phyloP scores from a whole-genome alignment of 2,113 vertebrate species.

The Tychaedon coryphoeus region DNA sequence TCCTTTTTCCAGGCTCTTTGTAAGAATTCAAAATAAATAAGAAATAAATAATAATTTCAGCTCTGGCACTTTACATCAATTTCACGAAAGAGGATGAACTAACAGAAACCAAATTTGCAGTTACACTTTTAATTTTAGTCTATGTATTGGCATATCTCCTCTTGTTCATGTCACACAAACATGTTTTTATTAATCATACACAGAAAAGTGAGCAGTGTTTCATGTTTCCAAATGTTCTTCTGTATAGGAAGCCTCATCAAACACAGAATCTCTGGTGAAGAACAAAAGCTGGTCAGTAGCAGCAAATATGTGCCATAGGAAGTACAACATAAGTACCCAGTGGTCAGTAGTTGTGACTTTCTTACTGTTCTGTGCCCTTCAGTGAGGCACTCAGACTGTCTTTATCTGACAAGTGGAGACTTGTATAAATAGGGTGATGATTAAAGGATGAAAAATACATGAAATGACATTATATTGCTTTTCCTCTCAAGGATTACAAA shows the following conservation, averaged over 20 bases:
- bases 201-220: not conserved
- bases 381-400: not conserved
- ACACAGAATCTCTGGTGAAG: not conserved
- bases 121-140: not conserved
- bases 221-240: not conserved
- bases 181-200: not conserved
- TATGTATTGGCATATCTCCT: not conserved
- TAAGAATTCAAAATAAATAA: not conserved
- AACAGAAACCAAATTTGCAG: slow-evolving; percentile 20
- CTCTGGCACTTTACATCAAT: not conserved
- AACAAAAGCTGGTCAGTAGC: not conserved
- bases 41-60: not conserved
- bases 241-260: not conserved
- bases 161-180: not conserved
- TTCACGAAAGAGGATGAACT: not conserved
- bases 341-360: not conserved
- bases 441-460: not conserved
- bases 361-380: not conserved
- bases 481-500: not conserved
- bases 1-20: not conserved
- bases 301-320: not conserved
- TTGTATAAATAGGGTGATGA: not conserved
- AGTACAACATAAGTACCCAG: not conserved
- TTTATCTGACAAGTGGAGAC: not conserved
- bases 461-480: not conserved